These are phyloP conservation scores for Furcula furcula DNA, from an alignment of 2,888 invertebrate genomes.

Conservation along the genomic window DNA sequence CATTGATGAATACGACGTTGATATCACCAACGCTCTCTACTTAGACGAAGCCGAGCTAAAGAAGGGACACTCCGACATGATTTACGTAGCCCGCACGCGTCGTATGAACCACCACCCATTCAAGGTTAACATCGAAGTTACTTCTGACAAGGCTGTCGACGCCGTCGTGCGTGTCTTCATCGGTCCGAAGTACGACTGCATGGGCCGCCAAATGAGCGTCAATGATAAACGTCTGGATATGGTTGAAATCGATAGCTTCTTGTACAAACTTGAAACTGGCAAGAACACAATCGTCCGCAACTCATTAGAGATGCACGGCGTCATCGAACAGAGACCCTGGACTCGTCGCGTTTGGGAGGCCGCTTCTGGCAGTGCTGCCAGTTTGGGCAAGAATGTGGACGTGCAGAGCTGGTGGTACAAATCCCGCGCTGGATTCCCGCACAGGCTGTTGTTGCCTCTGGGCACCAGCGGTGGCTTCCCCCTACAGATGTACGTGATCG, in stretches of 20 bases:
- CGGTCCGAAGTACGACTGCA: slow-evolving; percentile 87
- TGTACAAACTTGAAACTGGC: slow-evolving; percentile 84
- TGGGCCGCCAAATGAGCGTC: slow-evolving; percentile 78
- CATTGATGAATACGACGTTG: slow-evolving; percentile 86
- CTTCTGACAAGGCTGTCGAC: slow-evolving; percentile 79
- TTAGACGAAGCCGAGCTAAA: slow-evolving; percentile 72
- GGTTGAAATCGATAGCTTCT: slow-evolving; percentile 78
- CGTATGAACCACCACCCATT: slow-evolving; percentile 86
- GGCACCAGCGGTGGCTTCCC: slow-evolving; percentile 84
- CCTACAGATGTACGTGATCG: slow-evolving; percentile 84
- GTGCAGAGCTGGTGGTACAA: slow-evolving; percentile 80
- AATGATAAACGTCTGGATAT: slow-evolving; percentile 69
- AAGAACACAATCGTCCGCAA: slow-evolving; percentile 86
- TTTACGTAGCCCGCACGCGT: slow-evolving; percentile 80
- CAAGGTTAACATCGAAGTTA: slow-evolving; percentile 80
- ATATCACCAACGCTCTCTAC: slow-evolving; percentile 83
- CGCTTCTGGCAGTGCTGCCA: slow-evolving; percentile 50
- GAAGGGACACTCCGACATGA: slow-evolving; percentile 69
- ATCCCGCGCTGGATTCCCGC: slow-evolving; percentile 83
- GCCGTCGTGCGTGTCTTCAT: slow-evolving; percentile 85
- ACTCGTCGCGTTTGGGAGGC: slow-evolving; percentile 52
- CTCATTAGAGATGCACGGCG: slow-evolving; percentile 85
- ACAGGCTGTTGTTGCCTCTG: slow-evolving; percentile 86
- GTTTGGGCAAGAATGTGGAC: slow-evolving; percentile 76
- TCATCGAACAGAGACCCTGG: slow-evolving; percentile 81